Conservation (phyloP, 2,113 vertebrate genomes). For the Odobenus rosmarus region DNA sequence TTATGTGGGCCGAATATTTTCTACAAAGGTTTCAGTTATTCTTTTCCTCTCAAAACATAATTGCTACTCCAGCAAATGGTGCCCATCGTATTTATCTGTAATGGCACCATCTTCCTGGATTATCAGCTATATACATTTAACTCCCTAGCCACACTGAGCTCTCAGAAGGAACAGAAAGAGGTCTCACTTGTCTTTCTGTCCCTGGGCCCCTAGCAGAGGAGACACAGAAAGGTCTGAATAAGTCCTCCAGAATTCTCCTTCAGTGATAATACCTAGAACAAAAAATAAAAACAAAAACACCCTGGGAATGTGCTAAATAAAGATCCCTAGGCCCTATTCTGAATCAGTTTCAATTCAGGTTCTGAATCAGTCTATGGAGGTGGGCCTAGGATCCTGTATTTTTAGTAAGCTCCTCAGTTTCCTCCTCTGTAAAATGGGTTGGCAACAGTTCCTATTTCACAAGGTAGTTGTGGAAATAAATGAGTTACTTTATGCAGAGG, state of each 20-base stretch:
- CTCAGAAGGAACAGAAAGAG: background rate
- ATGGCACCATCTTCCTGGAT: background rate
- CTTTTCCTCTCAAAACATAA: background rate
- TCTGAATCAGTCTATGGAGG: background rate
- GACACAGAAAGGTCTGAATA: background rate
- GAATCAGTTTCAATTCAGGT: background rate
- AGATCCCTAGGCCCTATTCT: background rate
- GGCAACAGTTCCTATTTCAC: background rate
- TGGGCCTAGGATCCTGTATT: background rate
- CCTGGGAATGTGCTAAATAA: background rate
- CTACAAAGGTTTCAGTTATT: background rate
- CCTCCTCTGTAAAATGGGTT: background rate
- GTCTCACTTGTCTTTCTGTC: background rate
- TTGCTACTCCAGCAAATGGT: background rate
- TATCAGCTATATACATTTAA: rapidly evolving
- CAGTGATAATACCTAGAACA: background rate
- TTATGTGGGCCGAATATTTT: background rate
- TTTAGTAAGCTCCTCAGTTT: background rate
- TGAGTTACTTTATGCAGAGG: background rate
- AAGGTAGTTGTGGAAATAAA: background rate
- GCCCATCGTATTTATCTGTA: background rate
- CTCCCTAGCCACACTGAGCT: background rate
- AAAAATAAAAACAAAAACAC: too few species aligned
- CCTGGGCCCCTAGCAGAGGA: background rate
- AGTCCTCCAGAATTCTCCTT: background rate